Conservation (phyloP, 2,888 invertebrate genomes). For the Cheilosia impressa region DNA sequence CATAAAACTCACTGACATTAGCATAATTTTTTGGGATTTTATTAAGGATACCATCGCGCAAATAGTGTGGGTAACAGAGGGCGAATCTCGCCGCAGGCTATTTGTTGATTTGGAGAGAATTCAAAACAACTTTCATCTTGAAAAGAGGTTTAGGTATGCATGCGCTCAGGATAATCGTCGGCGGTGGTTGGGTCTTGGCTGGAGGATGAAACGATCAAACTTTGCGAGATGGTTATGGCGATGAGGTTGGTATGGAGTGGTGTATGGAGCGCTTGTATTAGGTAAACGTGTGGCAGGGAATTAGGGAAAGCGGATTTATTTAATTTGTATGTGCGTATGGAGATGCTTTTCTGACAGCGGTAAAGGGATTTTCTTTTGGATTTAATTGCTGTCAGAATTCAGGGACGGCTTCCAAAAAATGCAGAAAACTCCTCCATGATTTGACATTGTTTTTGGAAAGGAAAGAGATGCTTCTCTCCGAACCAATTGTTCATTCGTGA, state of each 20-base stretch:
- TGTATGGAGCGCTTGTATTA: not conserved
- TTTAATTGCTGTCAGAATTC: too few species aligned
- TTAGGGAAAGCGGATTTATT: not conserved
- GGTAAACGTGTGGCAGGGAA: not conserved
- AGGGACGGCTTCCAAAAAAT: too few species aligned
- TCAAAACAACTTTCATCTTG: conserved; percentile 42
- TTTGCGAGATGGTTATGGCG: conserved; percentile 30
- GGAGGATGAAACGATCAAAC: conserved; percentile 23
- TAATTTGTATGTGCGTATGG: not conserved
- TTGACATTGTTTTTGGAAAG: too few species aligned
- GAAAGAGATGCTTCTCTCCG: too few species aligned
- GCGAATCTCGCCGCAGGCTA: conserved; percentile 34
- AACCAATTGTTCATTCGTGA: too few species aligned
- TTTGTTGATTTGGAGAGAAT: conserved; percentile 41
- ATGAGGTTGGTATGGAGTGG: not conserved
- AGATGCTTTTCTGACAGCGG: not conserved
- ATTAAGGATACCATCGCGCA: conserved; percentile 25
- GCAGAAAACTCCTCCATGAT: too few species aligned
- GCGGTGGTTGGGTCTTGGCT: not conserved
- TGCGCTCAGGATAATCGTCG: not conserved
- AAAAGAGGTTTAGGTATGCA: conserved; percentile 1
- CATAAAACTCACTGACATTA: conserved; percentile 61
- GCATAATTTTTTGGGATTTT: conserved; percentile 70
- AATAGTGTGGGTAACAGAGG: not conserved
- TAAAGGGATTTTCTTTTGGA: too few species aligned